Percentiles rank a stretch among this genome's conserved stretches.
phyloP scores from a whole-genome alignment of 64 coral and sea anemone genomes.

The Actinia tenebrosa region DNA sequence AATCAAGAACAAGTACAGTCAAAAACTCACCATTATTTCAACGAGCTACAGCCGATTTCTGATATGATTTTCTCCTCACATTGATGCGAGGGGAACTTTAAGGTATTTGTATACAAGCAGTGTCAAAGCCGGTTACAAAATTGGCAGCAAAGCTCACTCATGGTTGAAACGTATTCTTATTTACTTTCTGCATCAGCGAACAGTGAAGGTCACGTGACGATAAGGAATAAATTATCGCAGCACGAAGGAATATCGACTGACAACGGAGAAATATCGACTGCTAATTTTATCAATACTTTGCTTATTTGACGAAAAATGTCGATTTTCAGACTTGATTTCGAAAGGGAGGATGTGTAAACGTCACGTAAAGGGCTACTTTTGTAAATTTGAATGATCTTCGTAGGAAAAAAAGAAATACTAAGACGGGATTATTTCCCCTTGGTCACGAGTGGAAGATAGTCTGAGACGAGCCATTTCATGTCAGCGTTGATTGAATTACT shows the following conservation, averaged over 20 bases:
- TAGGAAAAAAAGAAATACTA: background rate
- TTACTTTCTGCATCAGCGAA: conserved; percentile 32
- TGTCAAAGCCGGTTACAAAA: conserved; percentile 5
- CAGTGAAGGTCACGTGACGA: conserved; percentile 19
- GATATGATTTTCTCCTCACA: background rate
- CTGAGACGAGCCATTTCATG: background rate
- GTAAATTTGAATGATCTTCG: background rate
- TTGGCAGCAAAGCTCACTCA: background rate
- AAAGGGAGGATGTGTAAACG: background rate
- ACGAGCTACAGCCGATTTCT: background rate
- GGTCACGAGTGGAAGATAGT: background rate
- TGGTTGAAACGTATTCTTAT: conserved; percentile 15
- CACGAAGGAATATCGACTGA: background rate
- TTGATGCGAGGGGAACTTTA: background rate
- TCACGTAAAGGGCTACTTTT: background rate
- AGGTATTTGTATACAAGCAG: background rate
- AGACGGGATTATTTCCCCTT: background rate
- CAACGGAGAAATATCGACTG: background rate
- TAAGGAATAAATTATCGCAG: background rate
- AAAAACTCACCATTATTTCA: conserved; percentile 3
- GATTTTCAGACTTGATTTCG: background rate
- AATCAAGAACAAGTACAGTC: background rate
- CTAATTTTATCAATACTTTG: background rate
- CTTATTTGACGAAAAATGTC: background rate
- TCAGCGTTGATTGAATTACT: background rate